phyloP scores from a whole-genome alignment of 2,888 invertebrate genomes.

The Epinotia nisella region DNA sequence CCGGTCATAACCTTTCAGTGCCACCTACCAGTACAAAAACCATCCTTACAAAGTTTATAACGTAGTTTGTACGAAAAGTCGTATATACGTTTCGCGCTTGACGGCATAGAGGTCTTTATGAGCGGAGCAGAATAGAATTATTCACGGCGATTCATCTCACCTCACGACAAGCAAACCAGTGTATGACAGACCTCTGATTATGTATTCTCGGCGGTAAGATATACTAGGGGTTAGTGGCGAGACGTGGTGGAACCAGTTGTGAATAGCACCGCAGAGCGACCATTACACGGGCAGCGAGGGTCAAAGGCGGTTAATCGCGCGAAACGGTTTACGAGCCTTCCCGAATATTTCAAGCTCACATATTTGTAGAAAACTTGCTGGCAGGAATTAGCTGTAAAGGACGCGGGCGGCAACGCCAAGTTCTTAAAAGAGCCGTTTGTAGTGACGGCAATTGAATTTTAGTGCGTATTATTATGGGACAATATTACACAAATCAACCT shows the following conservation, averaged over 20 bases:
- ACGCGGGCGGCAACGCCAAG: conserved; percentile 5
- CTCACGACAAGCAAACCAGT: no score
- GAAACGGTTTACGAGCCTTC: conserved; percentile 70
- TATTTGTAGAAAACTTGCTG: conserved; percentile 49
- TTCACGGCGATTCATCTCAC: no score
- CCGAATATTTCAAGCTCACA: conserved; percentile 48
- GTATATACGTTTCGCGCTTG: conserved; percentile 27
- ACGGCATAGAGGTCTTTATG: conserved; percentile 18
- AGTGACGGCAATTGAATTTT: background rate
- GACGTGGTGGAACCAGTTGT: no score
- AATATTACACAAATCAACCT: no score
- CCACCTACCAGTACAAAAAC: conserved; percentile 33
- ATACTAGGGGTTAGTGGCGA: no score
- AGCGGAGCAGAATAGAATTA: conserved; percentile 19
- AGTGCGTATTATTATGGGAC: no score
- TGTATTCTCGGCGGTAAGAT: no score
- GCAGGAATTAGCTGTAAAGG: conserved; percentile 43
- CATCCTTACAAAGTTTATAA: conserved; percentile 46
- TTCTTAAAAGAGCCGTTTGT: background rate
- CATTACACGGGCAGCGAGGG: conserved; percentile 49
- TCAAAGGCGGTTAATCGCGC: conserved; percentile 69
- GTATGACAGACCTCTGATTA: no score
- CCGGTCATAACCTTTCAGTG: conserved; percentile 12
- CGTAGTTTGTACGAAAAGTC: conserved; percentile 25
- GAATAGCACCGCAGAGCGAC: conserved; percentile 15